Evolutionary conservation across 2,797 vertebrate genomes (phyloP), one percentile per base, ranked within the genome.

Genomic region (Enoplosus armatus): DNA sequence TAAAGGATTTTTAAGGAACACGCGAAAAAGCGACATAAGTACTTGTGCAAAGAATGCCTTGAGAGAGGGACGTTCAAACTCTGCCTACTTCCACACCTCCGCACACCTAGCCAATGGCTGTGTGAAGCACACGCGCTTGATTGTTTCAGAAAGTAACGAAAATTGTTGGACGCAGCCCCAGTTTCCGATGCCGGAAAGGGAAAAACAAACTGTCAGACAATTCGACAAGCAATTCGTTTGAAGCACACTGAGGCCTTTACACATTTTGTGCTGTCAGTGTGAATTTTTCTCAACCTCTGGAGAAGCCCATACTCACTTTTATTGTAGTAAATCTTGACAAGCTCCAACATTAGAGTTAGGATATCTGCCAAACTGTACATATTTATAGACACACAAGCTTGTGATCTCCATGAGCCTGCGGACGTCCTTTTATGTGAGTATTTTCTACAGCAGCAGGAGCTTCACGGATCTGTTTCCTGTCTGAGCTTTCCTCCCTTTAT

Each of bases 371-470:
- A 54, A 20, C 14, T n/a, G 20, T 14, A 26, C 43, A 63, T 24
- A 11, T n/a, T 37, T 29, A 22, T 55, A 47, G 14, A 56, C 22
- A 55, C 29, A 33, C 35, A 53, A 47, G 3, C 27, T 8, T 43
- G 18, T 3, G 8, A 26, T 54, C 62, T 43, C 8, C 48, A 59
- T 12, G 62, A 61, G 10, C 29, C 39, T 67, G n/a, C 5, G 12
- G 35, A 26, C 73, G 24, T 43, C 22, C 14, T 51, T 83, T 43
- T 15, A 33, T 77, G 79, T 89, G 64, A 88, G 74, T 86, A 85
- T 87, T 37, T 73, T 50, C 53, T 39, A 27, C 61, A 63, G 41
- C 56, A 75, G 35, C 41, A 66, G 68, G 16, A 18, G 48, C 69
- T 81, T 77, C 31, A 24, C 26, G 39, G 27, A 65, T 48, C 64